These are phyloP conservation scores for Sylvietta virens DNA, from an alignment of 2,113 vertebrate species.

Conservation along the genomic window DNA sequence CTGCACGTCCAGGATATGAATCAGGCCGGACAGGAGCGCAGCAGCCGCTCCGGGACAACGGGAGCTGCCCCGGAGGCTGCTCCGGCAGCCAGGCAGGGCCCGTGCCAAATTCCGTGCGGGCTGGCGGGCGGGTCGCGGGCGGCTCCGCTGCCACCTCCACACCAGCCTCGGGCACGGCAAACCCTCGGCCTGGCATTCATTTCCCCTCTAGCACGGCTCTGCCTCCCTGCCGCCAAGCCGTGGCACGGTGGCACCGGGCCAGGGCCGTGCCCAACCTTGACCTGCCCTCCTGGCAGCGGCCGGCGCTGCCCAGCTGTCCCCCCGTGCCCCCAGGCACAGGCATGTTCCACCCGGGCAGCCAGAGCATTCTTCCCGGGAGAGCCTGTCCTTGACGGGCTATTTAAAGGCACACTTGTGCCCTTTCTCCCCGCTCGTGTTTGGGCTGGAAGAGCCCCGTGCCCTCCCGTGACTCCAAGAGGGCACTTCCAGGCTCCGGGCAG, in stretches of 20 bases:
- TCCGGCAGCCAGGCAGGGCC: background rate
- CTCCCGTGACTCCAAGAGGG: background rate
- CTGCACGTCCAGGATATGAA: constrained; percentile 41
- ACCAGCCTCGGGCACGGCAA: background rate
- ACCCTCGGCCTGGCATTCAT: background rate
- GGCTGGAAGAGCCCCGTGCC: background rate
- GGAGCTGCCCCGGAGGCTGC: background rate
- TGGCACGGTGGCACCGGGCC: background rate
- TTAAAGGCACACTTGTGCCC: constrained; percentile 50
- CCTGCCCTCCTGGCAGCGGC: background rate
- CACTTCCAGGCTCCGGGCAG: background rate
- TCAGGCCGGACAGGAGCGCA: background rate
- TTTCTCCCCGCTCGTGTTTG: background rate
- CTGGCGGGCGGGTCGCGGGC: background rate
- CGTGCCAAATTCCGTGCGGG: background rate
- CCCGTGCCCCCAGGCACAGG: background rate
- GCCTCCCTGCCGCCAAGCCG: background rate
- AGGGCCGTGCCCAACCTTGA: background rate
- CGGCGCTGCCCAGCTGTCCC: background rate
- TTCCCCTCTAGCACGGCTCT: background rate
- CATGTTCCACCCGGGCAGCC: constrained; percentile 38
- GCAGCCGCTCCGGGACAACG: background rate
- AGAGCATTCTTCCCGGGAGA: constrained; percentile 54
- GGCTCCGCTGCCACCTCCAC: background rate
- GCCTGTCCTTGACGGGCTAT: constrained; percentile 36